Percentiles rank a stretch among this genome's conserved stretches.
Evolutionary conservation across 1,140 invertebrate species (phyloP).

Genomic region (Carcinoscorpius rotundicauda): DNA sequence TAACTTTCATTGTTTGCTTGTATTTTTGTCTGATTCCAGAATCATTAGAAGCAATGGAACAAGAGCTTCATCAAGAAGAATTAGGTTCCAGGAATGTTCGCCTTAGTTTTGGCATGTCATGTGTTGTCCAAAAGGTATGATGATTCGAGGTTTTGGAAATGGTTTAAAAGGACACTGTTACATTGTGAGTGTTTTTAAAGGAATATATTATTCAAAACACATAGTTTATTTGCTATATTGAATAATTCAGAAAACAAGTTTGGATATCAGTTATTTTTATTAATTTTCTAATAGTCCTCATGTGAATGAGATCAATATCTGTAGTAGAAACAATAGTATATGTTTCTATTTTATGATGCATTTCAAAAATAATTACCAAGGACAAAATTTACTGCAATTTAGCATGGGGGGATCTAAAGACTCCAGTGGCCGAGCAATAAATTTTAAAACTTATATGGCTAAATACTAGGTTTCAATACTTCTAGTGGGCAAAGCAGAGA

Average conservation of each 20-base stretch:
- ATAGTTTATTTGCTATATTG: no score
- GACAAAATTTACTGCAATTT: no score
- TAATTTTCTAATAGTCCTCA: background rate
- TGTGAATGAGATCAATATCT: background rate
- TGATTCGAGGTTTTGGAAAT: background rate
- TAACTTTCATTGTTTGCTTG: no score
- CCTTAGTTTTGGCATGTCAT: background rate
- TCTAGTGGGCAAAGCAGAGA: no score
- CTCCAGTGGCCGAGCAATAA: no score
- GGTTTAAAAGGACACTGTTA: background rate
- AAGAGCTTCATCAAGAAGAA: background rate
- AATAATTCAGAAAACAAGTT: background rate
- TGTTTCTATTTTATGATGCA: no score
- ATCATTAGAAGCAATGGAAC: background rate
- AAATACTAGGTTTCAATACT: no score
- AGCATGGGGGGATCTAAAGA: no score
- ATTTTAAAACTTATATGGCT: no score
- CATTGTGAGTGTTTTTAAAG: no score
- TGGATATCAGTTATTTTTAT: background rate
- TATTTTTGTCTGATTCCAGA: background rate
- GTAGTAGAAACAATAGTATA: background rate
- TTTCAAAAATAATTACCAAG: no score
- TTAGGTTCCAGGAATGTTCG: conserved; percentile 1
- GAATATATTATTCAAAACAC: no score
- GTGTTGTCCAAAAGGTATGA: background rate